These are phyloP conservation scores for Macquaria ambigua DNA, from an alignment of 2,113 vertebrate genomes.

Conservation along the genomic window DNA sequence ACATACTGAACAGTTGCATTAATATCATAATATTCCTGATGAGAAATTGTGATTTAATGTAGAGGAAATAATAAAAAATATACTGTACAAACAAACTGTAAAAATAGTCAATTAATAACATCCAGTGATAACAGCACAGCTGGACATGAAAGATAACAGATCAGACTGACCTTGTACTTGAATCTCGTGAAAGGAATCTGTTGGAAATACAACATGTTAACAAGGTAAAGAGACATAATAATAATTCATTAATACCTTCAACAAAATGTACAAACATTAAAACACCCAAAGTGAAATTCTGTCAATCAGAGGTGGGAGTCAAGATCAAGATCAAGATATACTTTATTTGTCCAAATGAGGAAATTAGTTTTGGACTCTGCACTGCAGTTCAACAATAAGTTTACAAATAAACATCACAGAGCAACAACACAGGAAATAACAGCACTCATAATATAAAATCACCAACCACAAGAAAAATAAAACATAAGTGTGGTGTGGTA, in stretches of 20 bases:
- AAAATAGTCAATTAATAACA: not conserved
- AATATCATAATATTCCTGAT: not conserved
- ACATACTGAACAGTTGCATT: not conserved
- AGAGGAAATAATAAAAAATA: too few relatives aligned
- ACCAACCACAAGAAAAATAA: not conserved
- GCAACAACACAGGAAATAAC: not conserved
- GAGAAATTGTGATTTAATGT: not conserved
- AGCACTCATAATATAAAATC: not conserved
- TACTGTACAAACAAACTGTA: not conserved
- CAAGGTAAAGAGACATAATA: fast-evolving
- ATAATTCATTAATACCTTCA: not conserved
- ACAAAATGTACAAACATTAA: not conserved
- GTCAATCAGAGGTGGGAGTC: not conserved
- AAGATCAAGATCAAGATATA: not conserved
- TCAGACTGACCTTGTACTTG: constrained; percentile 51
- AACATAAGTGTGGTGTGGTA: not conserved
- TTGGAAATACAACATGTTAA: not conserved
- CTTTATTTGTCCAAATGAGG: too few relatives aligned
- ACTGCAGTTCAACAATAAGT: too few relatives aligned
- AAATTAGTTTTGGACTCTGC: too few relatives aligned
- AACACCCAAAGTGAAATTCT: not conserved
- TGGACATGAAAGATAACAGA: not conserved
- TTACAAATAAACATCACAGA: too few relatives aligned
- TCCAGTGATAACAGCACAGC: not conserved
- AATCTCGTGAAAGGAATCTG: constrained; percentile 25